A percentile compares a stretch with the other conserved stretches of the same genome.
Conservation (phyloP, 2,888 invertebrate genomes). For the Lithosia quadra region DNA sequence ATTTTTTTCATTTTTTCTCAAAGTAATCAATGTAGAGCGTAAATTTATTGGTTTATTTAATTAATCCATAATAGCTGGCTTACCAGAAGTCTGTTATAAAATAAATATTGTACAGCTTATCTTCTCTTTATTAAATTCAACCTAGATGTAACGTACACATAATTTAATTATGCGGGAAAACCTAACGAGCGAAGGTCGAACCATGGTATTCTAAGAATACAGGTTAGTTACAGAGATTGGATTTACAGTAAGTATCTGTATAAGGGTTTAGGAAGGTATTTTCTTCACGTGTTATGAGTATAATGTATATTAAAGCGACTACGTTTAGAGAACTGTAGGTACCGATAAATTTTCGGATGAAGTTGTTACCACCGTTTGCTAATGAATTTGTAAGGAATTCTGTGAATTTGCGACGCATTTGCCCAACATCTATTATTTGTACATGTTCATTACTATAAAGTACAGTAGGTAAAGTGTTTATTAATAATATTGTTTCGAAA, state of each 20-base stretch:
- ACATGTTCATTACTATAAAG: neutral
- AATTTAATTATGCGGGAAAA: slow-evolving; percentile 30
- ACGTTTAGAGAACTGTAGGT: neutral
- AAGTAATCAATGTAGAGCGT: slow-evolving; percentile 24
- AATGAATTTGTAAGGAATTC: neutral
- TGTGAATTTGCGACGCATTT: neutral
- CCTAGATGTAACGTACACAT: slow-evolving; percentile 11
- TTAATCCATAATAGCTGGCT: slow-evolving; percentile 1
- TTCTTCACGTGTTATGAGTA: slow-evolving; percentile 8
- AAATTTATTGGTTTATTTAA: slow-evolving; percentile 24
- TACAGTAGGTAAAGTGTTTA: neutral
- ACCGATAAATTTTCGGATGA: neutral
- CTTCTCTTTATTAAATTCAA: slow-evolving; percentile 8
- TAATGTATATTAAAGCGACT: neutral
- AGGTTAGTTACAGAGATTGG: slow-evolving; percentile 15
- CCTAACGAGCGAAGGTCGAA: slow-evolving; percentile 20
- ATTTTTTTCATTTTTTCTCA: neutral
- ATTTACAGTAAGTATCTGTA: slow-evolving; percentile 12
- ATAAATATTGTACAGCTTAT: slow-evolving; percentile 7
- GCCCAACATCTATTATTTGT: neutral
- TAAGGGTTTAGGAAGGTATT: slow-evolving; percentile 16
- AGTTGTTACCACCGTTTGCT: neutral
- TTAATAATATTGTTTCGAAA: neutral
- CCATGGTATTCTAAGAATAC: slow-evolving; percentile 23
- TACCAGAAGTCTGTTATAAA: neutral